phyloP scores from a whole-genome alignment of 2,113 vertebrate genomes.

The Halcyon senegalensis region DNA sequence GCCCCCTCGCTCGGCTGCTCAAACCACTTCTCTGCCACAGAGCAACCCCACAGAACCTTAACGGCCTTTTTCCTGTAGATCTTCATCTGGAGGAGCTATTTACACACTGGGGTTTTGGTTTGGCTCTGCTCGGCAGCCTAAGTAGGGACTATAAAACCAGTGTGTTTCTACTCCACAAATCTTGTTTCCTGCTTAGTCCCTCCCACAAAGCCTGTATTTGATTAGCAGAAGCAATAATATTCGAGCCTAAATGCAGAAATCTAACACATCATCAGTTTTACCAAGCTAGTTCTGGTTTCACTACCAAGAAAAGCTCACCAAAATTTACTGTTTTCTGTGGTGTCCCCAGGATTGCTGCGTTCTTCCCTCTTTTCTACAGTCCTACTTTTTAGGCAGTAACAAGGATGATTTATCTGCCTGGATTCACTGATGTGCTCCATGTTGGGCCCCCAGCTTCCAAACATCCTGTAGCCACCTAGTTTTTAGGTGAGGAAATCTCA shows the following conservation, averaged over 20 bases:
- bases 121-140: background rate
- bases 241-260: background rate
- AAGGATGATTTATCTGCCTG: background rate
- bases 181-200: background rate
- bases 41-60: accelerated
- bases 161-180: background rate
- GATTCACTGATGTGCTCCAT: background rate
- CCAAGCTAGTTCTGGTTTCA: background rate
- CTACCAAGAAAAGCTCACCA: background rate
- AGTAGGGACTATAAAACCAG: background rate
- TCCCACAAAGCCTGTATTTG: background rate
- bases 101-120: background rate
- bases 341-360: background rate
- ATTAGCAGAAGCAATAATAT: constrained; percentile 5
- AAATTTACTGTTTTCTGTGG: background rate
- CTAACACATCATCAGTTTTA: background rate
- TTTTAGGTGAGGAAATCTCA: background rate
- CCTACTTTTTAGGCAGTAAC: background rate
- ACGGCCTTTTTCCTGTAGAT: background rate
- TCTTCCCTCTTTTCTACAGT: background rate
- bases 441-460: background rate
- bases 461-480: background rate
- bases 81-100: background rate
- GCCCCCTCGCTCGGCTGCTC: too few relatives aligned
- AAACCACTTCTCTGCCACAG: accelerated